phyloP scores from a whole-genome alignment of 2,888 invertebrate species.

The Agriopis marginaria region DNA sequence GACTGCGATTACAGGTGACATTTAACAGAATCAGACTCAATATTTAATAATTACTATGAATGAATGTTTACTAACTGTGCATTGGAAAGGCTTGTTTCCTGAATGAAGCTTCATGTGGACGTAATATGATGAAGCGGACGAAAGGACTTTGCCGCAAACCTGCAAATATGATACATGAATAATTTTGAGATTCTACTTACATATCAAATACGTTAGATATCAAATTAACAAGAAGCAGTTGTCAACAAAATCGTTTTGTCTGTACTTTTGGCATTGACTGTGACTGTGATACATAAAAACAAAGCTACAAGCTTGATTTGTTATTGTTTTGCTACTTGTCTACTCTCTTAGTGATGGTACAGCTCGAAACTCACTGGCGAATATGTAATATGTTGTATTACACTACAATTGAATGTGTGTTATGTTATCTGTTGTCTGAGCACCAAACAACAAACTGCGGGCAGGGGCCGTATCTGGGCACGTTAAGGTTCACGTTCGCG shows the following conservation, averaged over 20 bases:
- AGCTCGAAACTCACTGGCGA: too few relatives aligned
- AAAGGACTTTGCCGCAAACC: conserved; percentile 91
- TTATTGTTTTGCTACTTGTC: background rate
- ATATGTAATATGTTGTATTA: too few relatives aligned
- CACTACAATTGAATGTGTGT: too few relatives aligned
- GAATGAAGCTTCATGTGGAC: conserved; percentile 94
- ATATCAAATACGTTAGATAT: conserved; percentile 23
- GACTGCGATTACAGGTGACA: background rate
- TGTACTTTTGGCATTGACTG: conserved; percentile 11
- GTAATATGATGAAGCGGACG: conserved; percentile 92
- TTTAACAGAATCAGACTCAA: background rate
- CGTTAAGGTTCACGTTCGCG: too few relatives aligned
- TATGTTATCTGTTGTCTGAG: too few relatives aligned
- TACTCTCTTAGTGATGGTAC: too few relatives aligned
- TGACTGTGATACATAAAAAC: conserved; percentile 12
- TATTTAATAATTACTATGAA: conserved; percentile 8
- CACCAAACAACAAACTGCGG: too few relatives aligned
- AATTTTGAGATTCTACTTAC: conserved; percentile 34
- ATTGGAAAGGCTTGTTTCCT: conserved; percentile 92
- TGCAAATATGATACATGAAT: conserved; percentile 54
- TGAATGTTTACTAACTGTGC: conserved; percentile 83
- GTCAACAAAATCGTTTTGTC: conserved; percentile 48
- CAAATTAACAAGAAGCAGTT: conserved; percentile 34
- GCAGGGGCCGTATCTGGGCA: too few relatives aligned
- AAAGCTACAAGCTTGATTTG: background rate